phyloP scores from a whole-genome alignment of 2,888 invertebrate species.

The Crocallis elinguaria region DNA sequence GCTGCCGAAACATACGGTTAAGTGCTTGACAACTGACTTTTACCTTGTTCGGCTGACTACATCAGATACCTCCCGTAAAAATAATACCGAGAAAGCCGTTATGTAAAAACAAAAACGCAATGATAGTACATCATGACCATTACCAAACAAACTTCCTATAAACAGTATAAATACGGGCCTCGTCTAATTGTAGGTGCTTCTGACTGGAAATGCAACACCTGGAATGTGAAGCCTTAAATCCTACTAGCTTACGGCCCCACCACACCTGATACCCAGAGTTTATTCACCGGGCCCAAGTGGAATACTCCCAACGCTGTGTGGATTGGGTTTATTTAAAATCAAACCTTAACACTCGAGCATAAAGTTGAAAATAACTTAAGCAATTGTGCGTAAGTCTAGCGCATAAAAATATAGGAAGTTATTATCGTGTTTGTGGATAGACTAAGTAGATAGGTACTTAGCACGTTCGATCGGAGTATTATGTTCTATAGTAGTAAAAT shows the following conservation, averaged over 20 bases:
- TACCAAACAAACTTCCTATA: conserved; percentile 2
- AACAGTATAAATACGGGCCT: conserved; percentile 22
- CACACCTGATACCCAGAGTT: conserved; percentile 52
- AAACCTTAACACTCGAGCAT: conserved; percentile 14
- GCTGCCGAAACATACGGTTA: no score
- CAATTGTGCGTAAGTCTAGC: neutral
- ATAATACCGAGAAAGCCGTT: neutral
- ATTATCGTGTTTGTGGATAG: conserved; percentile 33
- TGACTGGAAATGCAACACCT: conserved; percentile 54
- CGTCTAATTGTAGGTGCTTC: conserved; percentile 44
- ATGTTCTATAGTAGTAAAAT: conserved; percentile 33
- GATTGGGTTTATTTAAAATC: no score
- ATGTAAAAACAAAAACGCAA: neutral
- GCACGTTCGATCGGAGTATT: conserved; percentile 33
- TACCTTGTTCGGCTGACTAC: no score
- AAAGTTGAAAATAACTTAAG: conserved; percentile 17
- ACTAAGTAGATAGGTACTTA: conserved; percentile 33
- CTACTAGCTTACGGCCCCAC: conserved; percentile 51
- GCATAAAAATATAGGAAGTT: conserved; percentile 30
- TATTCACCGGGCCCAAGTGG: conserved; percentile 38
- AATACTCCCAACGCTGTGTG: conserved; percentile 14
- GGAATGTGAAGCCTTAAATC: conserved; percentile 57
- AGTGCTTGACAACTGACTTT: no score
- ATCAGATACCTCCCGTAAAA: no score
- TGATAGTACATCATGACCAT: neutral